These are phyloP conservation scores for Sinopyrophorus schimmeli DNA, from an alignment of 2,888 invertebrate genomes.

Conservation along the genomic window DNA sequence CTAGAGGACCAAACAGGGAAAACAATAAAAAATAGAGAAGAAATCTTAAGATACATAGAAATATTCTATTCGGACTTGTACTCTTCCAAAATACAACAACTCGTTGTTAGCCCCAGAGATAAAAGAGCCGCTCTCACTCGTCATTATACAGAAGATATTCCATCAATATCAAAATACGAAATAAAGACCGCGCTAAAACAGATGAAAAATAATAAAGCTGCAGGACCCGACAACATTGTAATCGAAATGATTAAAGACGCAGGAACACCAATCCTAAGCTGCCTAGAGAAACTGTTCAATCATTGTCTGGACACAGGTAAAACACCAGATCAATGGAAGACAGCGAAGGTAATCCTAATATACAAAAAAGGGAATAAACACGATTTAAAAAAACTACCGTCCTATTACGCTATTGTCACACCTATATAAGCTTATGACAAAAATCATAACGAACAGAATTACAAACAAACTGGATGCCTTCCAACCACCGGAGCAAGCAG, in stretches of 20 bases:
- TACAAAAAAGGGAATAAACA: background rate
- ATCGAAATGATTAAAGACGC: background rate
- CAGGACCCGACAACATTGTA: background rate
- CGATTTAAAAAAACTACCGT: background rate
- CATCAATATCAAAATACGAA: constrained; percentile 3
- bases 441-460: background rate
- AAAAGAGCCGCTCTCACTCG: constrained; percentile 1
- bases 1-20: background rate
- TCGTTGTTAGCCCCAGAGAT: background rate
- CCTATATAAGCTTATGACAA: background rate
- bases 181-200: constrained; percentile 1
- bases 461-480: background rate
- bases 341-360: background rate
- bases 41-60: no score
- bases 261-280: background rate
- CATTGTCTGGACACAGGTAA: background rate
- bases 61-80: background rate
- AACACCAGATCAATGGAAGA: background rate
- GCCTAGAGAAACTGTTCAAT: background rate
- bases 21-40: background rate
- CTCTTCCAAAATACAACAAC: background rate
- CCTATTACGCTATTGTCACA: background rate
- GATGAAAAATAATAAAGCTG: background rate
- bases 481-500: background rate
- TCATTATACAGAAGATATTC: background rate